phyloP scores from a whole-genome alignment of 2,797 vertebrate genomes.

The Furcifer pardalis region DNA sequence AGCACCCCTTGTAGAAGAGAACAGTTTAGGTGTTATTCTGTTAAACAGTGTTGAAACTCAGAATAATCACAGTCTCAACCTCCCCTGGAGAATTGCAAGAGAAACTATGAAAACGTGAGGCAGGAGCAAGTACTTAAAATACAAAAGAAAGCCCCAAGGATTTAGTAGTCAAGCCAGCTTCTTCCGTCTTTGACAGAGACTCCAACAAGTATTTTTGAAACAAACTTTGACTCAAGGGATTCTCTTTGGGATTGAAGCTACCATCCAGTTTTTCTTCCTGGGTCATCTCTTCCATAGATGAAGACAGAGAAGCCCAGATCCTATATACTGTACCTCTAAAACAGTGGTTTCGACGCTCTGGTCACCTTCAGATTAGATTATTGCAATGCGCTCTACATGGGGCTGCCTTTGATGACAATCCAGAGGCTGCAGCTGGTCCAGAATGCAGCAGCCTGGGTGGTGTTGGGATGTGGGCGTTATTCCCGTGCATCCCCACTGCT shows the following conservation, averaged over 20 bases:
- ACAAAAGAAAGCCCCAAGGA: neutral
- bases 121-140: neutral
- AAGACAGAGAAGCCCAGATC: no score
- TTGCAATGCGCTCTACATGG: no score
- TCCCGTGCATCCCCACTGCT: no score
- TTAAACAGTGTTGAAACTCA: neutral
- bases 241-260: neutral
- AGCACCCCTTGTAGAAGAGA: constrained; percentile 18
- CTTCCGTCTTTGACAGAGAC: neutral
- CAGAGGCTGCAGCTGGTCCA: no score
- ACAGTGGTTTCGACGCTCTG: no score
- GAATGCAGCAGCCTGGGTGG: no score
- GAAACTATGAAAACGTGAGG: neutral
- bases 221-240: neutral
- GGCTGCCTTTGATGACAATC: no score
- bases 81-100: neutral
- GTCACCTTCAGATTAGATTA: no score
- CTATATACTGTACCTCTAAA: no score
- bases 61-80: neutral
- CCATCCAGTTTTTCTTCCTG: neutral
- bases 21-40: constrained; percentile 1
- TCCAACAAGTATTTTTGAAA: neutral
- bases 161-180: neutral
- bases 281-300: neutral
- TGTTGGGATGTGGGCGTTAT: no score